These are phyloP conservation scores for Pharmacophagus antenor DNA, from an alignment of 2,888 invertebrate genomes.

Conservation along the genomic window DNA sequence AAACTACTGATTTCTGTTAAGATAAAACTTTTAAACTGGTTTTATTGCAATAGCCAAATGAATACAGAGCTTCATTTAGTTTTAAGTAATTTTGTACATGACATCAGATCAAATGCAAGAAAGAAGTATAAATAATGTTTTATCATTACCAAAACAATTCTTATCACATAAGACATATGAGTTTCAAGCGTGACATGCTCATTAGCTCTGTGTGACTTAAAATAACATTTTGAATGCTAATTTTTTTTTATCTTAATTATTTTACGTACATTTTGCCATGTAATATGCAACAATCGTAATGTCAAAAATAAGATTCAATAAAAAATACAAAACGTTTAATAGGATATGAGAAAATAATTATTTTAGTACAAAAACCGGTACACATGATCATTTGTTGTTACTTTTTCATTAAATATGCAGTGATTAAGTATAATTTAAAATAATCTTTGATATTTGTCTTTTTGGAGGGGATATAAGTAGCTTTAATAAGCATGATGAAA, in stretches of 20 bases:
- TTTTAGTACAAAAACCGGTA: no score
- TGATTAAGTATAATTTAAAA: no score
- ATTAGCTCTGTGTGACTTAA: background rate
- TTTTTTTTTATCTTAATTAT: background rate
- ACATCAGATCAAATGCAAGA: background rate
- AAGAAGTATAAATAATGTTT: background rate
- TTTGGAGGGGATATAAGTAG: no score
- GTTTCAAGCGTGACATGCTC: background rate
- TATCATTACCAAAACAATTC: slow-evolving; percentile 4
- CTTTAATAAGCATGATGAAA: no score
- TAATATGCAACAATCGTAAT: background rate
- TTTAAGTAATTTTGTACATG: background rate
- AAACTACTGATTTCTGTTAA: no score
- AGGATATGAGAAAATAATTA: no score
- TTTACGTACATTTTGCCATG: background rate
- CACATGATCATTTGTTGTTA: no score
- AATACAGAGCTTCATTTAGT: no score
- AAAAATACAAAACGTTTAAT: no score
- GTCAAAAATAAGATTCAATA: background rate
- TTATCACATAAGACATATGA: slow-evolving; percentile 2
- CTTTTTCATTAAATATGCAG: no score
- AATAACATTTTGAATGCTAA: background rate
- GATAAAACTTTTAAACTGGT: background rate
- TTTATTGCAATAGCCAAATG: background rate
- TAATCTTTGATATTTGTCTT: no score